phyloP scores from a whole-genome alignment of 92 coral and sea anemone species.

The Actinernus sp. region DNA sequence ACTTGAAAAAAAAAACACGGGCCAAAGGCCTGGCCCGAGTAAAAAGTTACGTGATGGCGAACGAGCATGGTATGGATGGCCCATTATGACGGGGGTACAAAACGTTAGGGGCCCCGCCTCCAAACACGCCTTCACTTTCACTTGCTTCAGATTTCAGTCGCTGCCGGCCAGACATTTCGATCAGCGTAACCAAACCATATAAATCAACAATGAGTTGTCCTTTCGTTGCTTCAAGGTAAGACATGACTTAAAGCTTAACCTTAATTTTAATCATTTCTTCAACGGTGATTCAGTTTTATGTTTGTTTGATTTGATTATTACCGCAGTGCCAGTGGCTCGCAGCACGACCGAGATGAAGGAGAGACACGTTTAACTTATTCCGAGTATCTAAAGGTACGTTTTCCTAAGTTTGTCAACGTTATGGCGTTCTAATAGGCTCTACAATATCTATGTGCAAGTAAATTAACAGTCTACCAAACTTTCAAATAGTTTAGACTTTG shows the following conservation, averaged over 20 bases:
- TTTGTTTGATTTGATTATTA: background rate
- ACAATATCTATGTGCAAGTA: too few species aligned
- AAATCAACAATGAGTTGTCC: constrained; percentile 42
- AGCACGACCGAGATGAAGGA: constrained; percentile 11
- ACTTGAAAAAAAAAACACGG: too few species aligned
- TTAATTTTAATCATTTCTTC: background rate
- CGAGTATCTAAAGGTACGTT: constrained; percentile 65
- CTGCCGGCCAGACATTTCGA: too few species aligned
- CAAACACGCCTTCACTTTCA: background rate
- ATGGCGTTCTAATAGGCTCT: background rate
- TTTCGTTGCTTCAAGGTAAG: constrained; percentile 25
- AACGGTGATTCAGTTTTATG: background rate
- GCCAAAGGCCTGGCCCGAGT: too few species aligned
- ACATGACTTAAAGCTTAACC: too few species aligned
- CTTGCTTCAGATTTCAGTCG: too few species aligned
- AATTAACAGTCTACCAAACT: too few species aligned
- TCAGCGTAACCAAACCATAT: too few species aligned
- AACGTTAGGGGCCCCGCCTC: background rate
- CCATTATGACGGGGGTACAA: background rate
- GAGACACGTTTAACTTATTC: constrained; percentile 45
- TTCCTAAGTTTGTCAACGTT: background rate
- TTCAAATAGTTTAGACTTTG: too few species aligned
- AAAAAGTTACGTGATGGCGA: too few species aligned
- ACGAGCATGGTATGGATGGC: too few species aligned
- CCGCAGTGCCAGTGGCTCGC: background rate